Evolutionary conservation across 1,140 invertebrate species (phyloP).

Genomic region (Drosophila athabasca): DNA sequence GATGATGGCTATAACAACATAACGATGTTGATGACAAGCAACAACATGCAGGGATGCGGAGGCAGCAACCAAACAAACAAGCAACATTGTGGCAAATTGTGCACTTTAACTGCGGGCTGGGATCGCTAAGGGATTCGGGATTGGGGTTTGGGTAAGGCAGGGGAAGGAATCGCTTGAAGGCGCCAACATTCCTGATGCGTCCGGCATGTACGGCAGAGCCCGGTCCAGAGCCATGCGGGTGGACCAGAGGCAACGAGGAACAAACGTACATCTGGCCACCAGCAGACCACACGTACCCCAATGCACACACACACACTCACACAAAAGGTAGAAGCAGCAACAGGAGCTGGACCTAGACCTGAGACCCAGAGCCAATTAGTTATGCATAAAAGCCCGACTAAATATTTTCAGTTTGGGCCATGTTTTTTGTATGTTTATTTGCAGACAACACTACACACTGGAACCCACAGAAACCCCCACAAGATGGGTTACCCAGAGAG

Average conservation of each 20-base stretch:
- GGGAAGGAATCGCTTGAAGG: conserved; percentile 46
- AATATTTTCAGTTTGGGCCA: conserved; percentile 63
- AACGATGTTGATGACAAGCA: conserved; percentile 77
- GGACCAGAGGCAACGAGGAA: conserved; percentile 10
- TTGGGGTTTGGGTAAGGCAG: background rate
- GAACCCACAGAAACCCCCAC: background rate
- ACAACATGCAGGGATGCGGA: conserved; percentile 25
- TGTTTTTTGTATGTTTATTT: conserved; percentile 51
- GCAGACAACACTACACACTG: conserved; percentile 27
- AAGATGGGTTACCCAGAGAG: conserved; percentile 14
- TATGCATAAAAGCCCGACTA: conserved; percentile 73
- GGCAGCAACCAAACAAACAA: conserved; percentile 28
- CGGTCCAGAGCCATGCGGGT: conserved; percentile 24
- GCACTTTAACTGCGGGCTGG: conserved; percentile 61
- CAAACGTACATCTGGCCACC: conserved; percentile 26
- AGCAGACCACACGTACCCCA: conserved; percentile 37
- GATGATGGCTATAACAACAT: conserved; percentile 76
- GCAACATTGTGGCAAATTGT: conserved; percentile 76
- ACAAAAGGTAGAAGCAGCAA: conserved; percentile 12
- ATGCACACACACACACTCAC: conserved; percentile 22
- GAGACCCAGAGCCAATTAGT: conserved; percentile 66
- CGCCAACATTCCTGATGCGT: conserved; percentile 64
- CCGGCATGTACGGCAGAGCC: conserved; percentile 47
- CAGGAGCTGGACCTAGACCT: conserved; percentile 17
- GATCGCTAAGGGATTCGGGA: background rate